A percentile compares a stretch with the other conserved stretches of the same genome.
Conservation (phyloP, 2,113 vertebrate species). For the Anarrhichthys ocellatus region DNA sequence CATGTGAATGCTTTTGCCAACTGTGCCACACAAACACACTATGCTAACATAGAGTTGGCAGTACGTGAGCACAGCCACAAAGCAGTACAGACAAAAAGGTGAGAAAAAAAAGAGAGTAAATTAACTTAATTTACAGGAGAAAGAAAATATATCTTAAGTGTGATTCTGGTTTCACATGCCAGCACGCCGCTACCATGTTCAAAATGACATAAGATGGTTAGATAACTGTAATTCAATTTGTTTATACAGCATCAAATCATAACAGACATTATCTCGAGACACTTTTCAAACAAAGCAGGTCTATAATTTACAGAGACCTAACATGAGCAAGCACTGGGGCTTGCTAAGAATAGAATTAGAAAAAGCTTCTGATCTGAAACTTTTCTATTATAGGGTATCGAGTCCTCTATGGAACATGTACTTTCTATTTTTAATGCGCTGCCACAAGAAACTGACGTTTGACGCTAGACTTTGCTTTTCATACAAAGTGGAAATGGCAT, state of each 20-base stretch:
- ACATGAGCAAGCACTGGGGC: neutral
- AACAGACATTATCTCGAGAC: neutral
- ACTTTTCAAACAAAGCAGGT: neutral
- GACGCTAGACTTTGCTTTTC: no score
- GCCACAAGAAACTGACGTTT: neutral
- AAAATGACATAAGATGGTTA: neutral
- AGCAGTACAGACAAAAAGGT: neutral
- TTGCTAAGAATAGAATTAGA: neutral
- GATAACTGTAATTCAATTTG: neutral
- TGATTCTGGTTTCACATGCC: neutral
- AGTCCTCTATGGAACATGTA: neutral
- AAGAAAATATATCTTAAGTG: neutral
- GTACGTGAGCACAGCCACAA: neutral
- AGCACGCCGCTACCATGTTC: neutral
- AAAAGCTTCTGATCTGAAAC: neutral
- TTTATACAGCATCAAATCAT: neutral
- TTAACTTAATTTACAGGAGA: neutral
- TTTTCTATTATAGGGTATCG: neutral
- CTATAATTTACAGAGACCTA: neutral
- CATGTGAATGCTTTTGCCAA: neutral
- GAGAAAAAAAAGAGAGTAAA: neutral
- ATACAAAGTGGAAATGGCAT: no score
- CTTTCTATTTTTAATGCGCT: neutral
- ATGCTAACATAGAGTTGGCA: neutral
- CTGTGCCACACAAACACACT: slow-evolving; percentile 6